phyloP scores from a whole-genome alignment of 2,888 invertebrate genomes.

The Rhamphomyia laevipes region DNA sequence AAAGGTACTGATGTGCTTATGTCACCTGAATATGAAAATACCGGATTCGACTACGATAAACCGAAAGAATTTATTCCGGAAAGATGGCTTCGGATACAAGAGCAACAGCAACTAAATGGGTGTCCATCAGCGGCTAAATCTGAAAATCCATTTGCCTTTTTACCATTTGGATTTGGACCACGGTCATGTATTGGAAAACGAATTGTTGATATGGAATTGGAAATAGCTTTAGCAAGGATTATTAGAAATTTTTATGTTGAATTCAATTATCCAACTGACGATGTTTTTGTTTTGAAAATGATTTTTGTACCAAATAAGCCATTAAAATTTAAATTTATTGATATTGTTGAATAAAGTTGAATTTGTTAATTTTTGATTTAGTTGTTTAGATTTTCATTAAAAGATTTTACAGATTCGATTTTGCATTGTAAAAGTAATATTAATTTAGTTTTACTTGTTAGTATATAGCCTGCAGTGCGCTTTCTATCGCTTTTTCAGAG shows the following conservation, averaged over 20 bases:
- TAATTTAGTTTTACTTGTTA: no score
- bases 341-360: slow-evolving; percentile 4
- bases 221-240: slow-evolving; percentile 36
- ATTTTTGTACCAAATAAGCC: slow-evolving; percentile 22
- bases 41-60: slow-evolving; percentile 48
- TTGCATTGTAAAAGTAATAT: no score
- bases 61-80: slow-evolving; percentile 54
- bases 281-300: slow-evolving; percentile 18
- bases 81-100: slow-evolving; percentile 47
- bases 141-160: slow-evolving; percentile 16
- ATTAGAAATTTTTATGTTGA: slow-evolving; percentile 24
- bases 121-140: slow-evolving; percentile 12
- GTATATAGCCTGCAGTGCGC: no score
- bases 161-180: slow-evolving; percentile 17
- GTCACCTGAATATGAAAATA: slow-evolving; percentile 50
- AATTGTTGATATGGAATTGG: slow-evolving; percentile 55
- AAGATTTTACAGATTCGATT: no score
- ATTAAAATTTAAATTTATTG: slow-evolving; percentile 19
- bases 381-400: no score
- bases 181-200: slow-evolving; percentile 52
- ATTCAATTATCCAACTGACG: slow-evolving; percentile 20
- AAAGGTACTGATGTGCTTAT: slow-evolving; percentile 55
- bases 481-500: no score
- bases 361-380: no score
- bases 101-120: background rate